Percentiles rank a stretch among this genome's conserved stretches.
These are phyloP conservation scores for Caenorhabditis japonica DNA, from an alignment of 2,888 invertebrate species.

Conservation along the genomic window DNA sequence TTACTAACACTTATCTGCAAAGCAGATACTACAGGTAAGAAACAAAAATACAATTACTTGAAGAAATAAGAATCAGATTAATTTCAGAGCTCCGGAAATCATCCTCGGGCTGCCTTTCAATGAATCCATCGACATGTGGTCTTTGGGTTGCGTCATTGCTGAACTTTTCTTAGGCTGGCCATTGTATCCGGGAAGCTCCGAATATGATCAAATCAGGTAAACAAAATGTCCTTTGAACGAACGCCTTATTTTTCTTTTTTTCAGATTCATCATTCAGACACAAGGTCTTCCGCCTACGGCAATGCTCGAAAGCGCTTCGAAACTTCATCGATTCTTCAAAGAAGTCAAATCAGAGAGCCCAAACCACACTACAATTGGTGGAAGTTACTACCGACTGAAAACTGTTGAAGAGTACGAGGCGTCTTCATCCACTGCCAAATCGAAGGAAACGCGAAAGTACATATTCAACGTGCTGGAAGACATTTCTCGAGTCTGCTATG, in stretches of 20 bases:
- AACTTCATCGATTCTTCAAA: constrained; percentile 94
- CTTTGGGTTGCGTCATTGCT: constrained; percentile 97
- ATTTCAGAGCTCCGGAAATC: constrained; percentile 87
- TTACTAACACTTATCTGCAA: constrained; percentile 99
- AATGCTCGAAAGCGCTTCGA: constrained; percentile 96
- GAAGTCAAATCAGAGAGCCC: constrained; percentile 59
- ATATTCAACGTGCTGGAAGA: constrained; percentile 99
- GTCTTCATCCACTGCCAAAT: constrained; percentile 92
- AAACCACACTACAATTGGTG: constrained; percentile 31
- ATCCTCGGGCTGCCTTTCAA: constrained; percentile 97
- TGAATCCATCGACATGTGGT: constrained; percentile 99
- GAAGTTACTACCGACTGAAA: constrained; percentile 81
- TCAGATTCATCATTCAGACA: constrained; percentile 87
- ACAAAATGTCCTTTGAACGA: not conserved
- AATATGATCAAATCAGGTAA: constrained; percentile 87
- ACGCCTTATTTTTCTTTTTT: constrained; percentile 2
- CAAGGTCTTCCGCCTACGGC: constrained; percentile 97
- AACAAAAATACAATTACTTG: not conserved
- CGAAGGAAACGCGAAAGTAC: constrained; percentile 98
- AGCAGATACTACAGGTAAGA: constrained; percentile 95
- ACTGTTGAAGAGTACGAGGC: constrained; percentile 98
- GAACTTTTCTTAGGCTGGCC: constrained; percentile 99
- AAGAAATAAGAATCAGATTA: not conserved
- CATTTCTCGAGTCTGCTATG: constrained; percentile 81
- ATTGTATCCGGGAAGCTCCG: constrained; percentile 97